Conservation (phyloP, 2,113 vertebrate genomes). For the Salvelinus fontinalis region DNA sequence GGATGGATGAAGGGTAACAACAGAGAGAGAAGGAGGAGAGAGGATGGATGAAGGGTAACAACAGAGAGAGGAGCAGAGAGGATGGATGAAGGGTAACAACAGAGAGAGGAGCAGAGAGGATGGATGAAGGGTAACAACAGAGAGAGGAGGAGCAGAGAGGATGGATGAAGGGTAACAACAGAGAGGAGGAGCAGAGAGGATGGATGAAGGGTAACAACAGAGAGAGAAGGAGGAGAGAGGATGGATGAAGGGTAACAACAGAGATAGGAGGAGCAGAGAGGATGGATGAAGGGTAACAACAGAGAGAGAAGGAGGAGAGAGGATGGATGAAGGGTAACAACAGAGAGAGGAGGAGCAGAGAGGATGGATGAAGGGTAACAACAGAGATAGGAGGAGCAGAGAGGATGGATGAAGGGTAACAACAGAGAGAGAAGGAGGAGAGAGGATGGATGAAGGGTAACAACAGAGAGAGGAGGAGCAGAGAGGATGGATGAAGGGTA, state of each 20-base stretch:
- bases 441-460: too few relatives aligned
- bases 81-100: slow-evolving; percentile 40
- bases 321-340: slow-evolving; percentile 37
- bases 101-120: slow-evolving; percentile 5
- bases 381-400: too few relatives aligned
- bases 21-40: slow-evolving; percentile 31
- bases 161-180: too few relatives aligned
- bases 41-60: slow-evolving; percentile 39
- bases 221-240: neutral
- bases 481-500: too few relatives aligned
- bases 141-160: neutral
- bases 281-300: neutral
- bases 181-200: neutral
- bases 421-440: too few relatives aligned
- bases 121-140: too few relatives aligned
- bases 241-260: slow-evolving; percentile 44
- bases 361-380: too few relatives aligned
- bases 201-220: too few relatives aligned
- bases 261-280: slow-evolving; percentile 32
- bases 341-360: too few relatives aligned
- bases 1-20: slow-evolving; percentile 41
- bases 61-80: slow-evolving; percentile 31
- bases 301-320: neutral
- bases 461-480: too few relatives aligned
- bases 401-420: too few relatives aligned